Evolutionary conservation across 1,140 invertebrate genomes (phyloP).

Genomic region (Mamestra configurata): DNA sequence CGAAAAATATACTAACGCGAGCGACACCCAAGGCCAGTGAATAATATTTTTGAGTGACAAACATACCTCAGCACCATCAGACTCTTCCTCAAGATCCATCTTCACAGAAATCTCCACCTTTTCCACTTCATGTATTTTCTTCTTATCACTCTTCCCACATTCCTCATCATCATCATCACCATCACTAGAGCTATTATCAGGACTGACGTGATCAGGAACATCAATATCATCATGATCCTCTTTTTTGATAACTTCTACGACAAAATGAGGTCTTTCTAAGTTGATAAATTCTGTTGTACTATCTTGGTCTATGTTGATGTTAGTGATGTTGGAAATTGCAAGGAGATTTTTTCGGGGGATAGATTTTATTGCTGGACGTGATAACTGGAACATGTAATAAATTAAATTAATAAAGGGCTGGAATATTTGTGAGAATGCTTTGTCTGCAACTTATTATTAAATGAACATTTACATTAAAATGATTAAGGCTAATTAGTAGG

Average conservation of each 20-base stretch:
- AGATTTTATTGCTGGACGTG: constrained; percentile 53
- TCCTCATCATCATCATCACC: constrained; percentile 27
- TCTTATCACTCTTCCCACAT: background rate
- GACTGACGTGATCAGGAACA: constrained; percentile 28
- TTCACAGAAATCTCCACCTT: constrained; percentile 26
- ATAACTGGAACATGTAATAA: constrained; percentile 48
- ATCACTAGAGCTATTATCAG: constrained; percentile 14
- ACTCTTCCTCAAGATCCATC: background rate
- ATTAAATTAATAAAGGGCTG: too few relatives aligned
- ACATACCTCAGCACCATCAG: background rate
- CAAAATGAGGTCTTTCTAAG: constrained; percentile 47
- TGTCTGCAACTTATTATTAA: background rate
- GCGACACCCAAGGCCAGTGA: too few relatives aligned
- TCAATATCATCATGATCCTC: constrained; percentile 58
- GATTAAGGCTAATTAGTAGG: too few relatives aligned
- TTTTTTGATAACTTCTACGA: constrained; percentile 59
- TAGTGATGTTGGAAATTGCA: constrained; percentile 45
- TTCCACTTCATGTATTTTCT: constrained; percentile 1
- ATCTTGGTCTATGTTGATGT: constrained; percentile 7
- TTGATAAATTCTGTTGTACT: constrained; percentile 20
- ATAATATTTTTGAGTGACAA: too few relatives aligned
- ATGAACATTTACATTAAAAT: too few relatives aligned
- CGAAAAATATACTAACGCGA: too few relatives aligned
- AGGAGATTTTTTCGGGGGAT: constrained; percentile 52
- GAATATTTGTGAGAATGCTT: too few relatives aligned